Evolutionary conservation across 2,888 invertebrate species (phyloP), one percentile per base, ranked within the genome.

Genomic region (Philaethria dido): DNA sequence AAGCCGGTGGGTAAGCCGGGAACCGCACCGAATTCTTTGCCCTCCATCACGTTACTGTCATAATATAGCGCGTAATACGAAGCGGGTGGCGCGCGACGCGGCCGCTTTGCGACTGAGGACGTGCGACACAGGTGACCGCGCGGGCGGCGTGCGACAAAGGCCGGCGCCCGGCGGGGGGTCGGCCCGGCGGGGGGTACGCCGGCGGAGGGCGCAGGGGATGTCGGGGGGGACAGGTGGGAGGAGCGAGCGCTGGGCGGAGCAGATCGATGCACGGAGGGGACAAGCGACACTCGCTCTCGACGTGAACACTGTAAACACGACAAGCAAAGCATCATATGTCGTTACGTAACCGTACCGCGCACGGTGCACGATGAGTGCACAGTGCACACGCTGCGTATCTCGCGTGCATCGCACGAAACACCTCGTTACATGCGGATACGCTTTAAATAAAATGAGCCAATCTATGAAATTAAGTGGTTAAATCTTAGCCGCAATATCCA

Each of bases 81-180:
- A 80, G 88, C 90, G 93, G 82, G 92, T 93, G 80, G 93, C 93
- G 78, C 94, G 93, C 77, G 95, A 94, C 78, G 95, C 94, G 91
- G 90, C 88, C 90, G 88, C 89, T 85, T 82, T 88, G 92, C 91
- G 92, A 92, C 92, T 92, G 92, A 90, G 89, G 83, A 93, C 93
- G 82, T 93, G 89, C 83, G 93, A 92, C 84, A 94, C 93, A 83
- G 94, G 93, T 91, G 92, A 91, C 91, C 89, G 90, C 83, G 87
- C 89, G 90, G 86, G 83, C 93, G 88, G 86, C 74, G 75, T 72
- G 77, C 86, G 85, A 88, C 84, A 91, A 84, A 85, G 88, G 85
- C 86, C 82, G 81, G 80, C 91, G 93, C 94, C 77, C 82, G 80
- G 82, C 86, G 79, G 86, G 78, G 89, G 80, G 52, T 29, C 52